Evolutionary conservation across 2,888 invertebrate genomes (phyloP), one percentile per base, ranked within the genome.

Genomic region (Petrolisthes cinctipes): DNA sequence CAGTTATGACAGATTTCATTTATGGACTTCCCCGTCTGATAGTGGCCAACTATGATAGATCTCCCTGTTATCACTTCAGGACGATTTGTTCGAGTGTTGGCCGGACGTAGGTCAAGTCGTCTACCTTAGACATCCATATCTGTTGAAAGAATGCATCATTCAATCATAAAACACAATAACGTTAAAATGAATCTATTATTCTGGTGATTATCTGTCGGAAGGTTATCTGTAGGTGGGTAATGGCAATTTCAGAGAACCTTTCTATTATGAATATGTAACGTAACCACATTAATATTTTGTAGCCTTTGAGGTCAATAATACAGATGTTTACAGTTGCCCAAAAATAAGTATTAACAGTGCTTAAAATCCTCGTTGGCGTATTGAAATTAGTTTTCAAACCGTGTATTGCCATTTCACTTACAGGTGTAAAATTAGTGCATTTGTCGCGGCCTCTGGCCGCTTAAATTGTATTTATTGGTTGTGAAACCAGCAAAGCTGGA

Each of bases 51-150:
- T 73, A 73, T 20, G 5, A 73, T 73, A 17, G 73, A 6, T 20
- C 73, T 73, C 23, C 73, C 5, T 73, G 7, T 6, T 73, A 73
- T 73, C n/a, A 73, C 73, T n/a, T 73, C 73, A 5, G 73, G 73
- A n/a, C 73, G 61, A 61, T 61, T 61, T 61, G 61, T 14, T 61
- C 61, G 61, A 61, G 61, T 61, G 61, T 61, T 61, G 61, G 61
- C 61, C 61, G 61, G 61, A 61, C 61, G 61, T 61, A 9, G 61
- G 61, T 61, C 61, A 61, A 9, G 61, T 61, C 61, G 61, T 61
- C 61, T 61, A 61, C 61, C 61, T 14, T 6, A 14, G 61, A 61
- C 61, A 61, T 61, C 61, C 61, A 61, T 61, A 61, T 61, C 61
- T 61, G 14, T 61, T 61, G 61, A 61, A 61, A 61, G 61, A 61